These are phyloP conservation scores for Theocolax elegans DNA, from an alignment of 1,140 invertebrate species.

Conservation along the genomic window DNA sequence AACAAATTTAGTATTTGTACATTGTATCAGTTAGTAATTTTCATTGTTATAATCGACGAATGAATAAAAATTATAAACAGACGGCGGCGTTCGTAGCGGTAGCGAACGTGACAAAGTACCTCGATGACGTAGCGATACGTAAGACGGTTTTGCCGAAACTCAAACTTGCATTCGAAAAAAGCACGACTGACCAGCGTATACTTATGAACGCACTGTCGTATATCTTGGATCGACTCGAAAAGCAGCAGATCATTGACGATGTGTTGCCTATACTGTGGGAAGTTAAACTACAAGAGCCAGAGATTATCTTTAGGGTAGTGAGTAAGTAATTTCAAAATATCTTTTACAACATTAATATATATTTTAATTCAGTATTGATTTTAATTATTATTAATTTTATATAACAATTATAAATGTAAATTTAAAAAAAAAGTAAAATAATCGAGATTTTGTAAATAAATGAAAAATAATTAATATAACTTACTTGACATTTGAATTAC, in stretches of 20 bases:
- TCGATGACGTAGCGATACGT: constrained; percentile 86
- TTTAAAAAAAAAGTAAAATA: too few relatives aligned
- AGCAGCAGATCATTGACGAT: constrained; percentile 89
- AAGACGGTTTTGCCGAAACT: constrained; percentile 88
- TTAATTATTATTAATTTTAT: not conserved
- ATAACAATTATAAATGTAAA: too few relatives aligned
- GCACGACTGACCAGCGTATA: constrained; percentile 81
- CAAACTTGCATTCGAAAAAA: constrained; percentile 88
- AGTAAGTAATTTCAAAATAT: constrained; percentile 86
- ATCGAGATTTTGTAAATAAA: too few relatives aligned
- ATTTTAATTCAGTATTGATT: not conserved
- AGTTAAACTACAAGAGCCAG: constrained; percentile 87
- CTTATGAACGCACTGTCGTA: constrained; percentile 81
- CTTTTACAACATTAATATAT: too few relatives aligned
- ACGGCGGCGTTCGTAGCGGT: constrained; percentile 91
- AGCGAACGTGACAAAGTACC: constrained; percentile 84
- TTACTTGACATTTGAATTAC: too few relatives aligned
- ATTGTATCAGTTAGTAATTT: too few relatives aligned
- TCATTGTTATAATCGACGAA: too few relatives aligned
- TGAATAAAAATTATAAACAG: too few relatives aligned
- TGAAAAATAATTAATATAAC: too few relatives aligned
- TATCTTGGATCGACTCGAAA: constrained; percentile 86
- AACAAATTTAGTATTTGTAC: too few relatives aligned
- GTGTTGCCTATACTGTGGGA: constrained; percentile 91
- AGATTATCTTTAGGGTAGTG: constrained; percentile 81